Evolutionary conservation across 1,140 invertebrate species (phyloP).

Genomic region (Drosophila truncata): DNA sequence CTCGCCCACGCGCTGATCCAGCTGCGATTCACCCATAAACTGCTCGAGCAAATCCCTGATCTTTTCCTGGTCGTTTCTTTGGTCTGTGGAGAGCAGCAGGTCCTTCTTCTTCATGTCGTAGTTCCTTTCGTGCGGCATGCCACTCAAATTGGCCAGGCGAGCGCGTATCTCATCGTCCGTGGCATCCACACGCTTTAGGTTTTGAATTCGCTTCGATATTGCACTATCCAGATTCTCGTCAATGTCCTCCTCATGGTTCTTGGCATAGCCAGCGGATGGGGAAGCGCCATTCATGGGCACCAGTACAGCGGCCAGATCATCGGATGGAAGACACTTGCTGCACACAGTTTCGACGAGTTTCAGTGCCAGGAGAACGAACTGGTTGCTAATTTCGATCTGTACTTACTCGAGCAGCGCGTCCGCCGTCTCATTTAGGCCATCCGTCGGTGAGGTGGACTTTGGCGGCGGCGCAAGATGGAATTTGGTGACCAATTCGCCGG

Average conservation of each 20-base stretch:
- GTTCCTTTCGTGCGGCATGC: constrained; percentile 83
- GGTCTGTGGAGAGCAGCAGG: constrained; percentile 81
- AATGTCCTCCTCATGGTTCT: constrained; percentile 63
- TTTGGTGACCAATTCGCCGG: constrained; percentile 68
- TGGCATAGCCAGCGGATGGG: not conserved
- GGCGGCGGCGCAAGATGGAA: constrained; percentile 37
- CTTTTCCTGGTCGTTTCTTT: constrained; percentile 88
- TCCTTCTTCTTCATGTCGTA: constrained; percentile 78
- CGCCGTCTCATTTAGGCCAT: constrained; percentile 51
- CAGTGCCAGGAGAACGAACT: too few species aligned
- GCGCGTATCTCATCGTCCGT: constrained; percentile 86
- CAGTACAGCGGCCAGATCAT: constrained; percentile 64
- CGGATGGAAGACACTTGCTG: constrained; percentile 59
- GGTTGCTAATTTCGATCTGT: not conserved
- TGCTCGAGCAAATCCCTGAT: constrained; percentile 88
- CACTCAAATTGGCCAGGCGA: constrained; percentile 87
- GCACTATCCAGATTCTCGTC: constrained; percentile 83
- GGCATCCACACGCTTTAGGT: constrained; percentile 86
- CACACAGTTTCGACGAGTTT: not conserved
- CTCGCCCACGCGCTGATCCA: constrained; percentile 85
- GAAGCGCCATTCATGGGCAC: constrained; percentile 59
- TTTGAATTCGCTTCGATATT: constrained; percentile 87
- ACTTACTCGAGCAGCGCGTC: constrained; percentile 68
- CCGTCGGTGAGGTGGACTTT: constrained; percentile 56
- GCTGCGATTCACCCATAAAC: constrained; percentile 87